Conservation (phyloP, 2,888 invertebrate species). For the Euzetes globulus region DNA sequence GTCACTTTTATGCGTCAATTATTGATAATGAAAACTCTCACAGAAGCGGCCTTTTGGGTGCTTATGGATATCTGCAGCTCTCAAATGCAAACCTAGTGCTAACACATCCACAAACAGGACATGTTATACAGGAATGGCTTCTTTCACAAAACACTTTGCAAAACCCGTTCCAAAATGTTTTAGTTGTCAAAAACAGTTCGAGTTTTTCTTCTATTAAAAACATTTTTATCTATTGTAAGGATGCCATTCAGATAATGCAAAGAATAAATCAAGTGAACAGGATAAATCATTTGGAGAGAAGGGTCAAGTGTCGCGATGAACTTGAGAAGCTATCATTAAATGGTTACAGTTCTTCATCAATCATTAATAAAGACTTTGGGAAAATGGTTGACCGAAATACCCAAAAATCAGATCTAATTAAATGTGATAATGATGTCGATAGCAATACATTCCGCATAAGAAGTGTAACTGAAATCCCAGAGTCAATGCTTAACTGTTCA, state of each 20-base stretch:
- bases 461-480: neutral
- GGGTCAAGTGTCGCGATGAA: neutral
- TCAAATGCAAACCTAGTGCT: constrained; percentile 39
- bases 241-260: neutral
- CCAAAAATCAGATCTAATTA: neutral
- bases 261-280: neutral
- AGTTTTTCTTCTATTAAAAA: neutral
- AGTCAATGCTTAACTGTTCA: constrained; percentile 15
- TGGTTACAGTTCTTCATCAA: neutral
- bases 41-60: constrained; percentile 40
- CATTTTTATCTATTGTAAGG: constrained; percentile 1
- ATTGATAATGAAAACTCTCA: constrained; percentile 40
- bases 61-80: constrained; percentile 40
- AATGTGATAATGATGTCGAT: neutral
- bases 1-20: constrained; percentile 39
- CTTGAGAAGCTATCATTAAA: neutral
- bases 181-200: neutral
- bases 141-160: constrained; percentile 19
- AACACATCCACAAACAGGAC: constrained; percentile 39
- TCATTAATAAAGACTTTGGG: neutral
- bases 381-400: neutral
- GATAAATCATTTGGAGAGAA: neutral
- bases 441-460: neutral
- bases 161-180: neutral
- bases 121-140: constrained; percentile 42